Base-by-base conservation (phyloP, 2,888 invertebrate genomes). In the Pristionchus japonicus region DNA sequence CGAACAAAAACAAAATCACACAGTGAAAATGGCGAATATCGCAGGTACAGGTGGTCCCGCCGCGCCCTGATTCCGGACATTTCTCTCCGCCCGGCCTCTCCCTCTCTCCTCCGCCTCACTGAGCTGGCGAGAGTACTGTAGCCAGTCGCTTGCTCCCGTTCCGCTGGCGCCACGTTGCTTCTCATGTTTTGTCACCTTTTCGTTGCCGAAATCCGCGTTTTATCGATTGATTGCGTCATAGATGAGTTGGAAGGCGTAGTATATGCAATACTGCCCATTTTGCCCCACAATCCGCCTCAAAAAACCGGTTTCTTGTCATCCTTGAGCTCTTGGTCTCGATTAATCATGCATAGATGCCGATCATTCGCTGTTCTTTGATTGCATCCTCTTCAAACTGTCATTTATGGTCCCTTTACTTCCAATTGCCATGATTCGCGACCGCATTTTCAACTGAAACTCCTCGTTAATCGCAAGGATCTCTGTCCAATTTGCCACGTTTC, bases 81-180 rank as follows among this genome's bases (percentile, higher is more conserved):
- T 61, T 84, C 17, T 17, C 27, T n/a, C n/a, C n/a, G n/a, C n/a
- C 57, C 6, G 57, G 57, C 6, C 43, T 43, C 7, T 43, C 11
- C 43, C 20, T 4, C 23, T 1, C 52, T 82, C 52, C 37, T 20
- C 82, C 43, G 9, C 27, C 85, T 84, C 86, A 49, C 67, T 86
- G 86, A 86, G 86, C 70, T 86, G 86, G 86, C 86, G 86, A 27
- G 11, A 43, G 43, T 43, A 86, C 86, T 15, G 86, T 86, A 86
- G 67, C 70, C 70, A 23, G 47, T 47, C 64, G 37, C 15, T 49
- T 86, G 23, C 27, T 49, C 49, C 61, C n/a, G 47, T 20, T 4
- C 34, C 40, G n/a, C 37, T 31, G 37, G 37, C 67, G 86, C 86
- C 86, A 86, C 86, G 86, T 86, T 86, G 86, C 86, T 86, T 34